Percentiles rank a stretch among this genome's conserved stretches.
Conservation (phyloP, 1,140 invertebrate species). For the Zaprionus inermis region DNA sequence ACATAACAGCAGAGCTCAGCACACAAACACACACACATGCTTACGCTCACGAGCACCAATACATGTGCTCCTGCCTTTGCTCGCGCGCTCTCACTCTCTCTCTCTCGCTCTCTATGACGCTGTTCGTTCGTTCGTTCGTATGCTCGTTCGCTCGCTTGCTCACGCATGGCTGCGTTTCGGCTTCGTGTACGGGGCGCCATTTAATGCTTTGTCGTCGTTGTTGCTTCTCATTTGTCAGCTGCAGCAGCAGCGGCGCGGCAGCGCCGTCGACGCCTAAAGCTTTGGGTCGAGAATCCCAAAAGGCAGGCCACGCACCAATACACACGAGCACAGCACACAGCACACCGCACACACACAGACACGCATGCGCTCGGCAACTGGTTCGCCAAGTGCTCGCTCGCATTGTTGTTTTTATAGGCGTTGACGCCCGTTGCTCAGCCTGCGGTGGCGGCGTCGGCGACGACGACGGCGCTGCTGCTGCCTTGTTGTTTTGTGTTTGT, state of each 20-base stretch:
- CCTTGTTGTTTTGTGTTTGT: conserved; percentile 10
- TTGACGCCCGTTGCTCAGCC: conserved; percentile 53
- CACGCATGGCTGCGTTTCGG: conserved; percentile 52
- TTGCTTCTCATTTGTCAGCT: conserved; percentile 70
- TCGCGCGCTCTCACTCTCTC: conserved; percentile 5
- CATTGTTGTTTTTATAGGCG: conserved; percentile 51
- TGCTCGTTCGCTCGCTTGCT: conserved; percentile 26
- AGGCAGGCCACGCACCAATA: conserved; percentile 54
- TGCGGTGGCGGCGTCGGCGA: conserved; percentile 26
- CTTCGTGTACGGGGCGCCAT: conserved; percentile 65
- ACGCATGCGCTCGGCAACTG: conserved; percentile 57
- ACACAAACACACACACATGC: conserved; percentile 5
- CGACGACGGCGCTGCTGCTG: conserved; percentile 20
- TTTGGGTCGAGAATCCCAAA: conserved; percentile 68
- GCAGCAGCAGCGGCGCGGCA: conserved; percentile 38
- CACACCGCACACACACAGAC: conserved; percentile 32
- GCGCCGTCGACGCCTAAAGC: conserved; percentile 36
- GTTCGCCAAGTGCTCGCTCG: conserved; percentile 72
- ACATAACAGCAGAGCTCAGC: conserved; percentile 14
- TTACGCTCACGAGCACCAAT: conserved; percentile 36
- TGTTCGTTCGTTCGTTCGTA: background rate
- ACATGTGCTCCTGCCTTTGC: background rate
- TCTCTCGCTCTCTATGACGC: conserved; percentile 30
- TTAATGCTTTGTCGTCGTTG: conserved; percentile 58
- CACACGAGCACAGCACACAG: conserved; percentile 17